Evolutionary conservation across 2,888 invertebrate species (phyloP), one percentile per base, ranked within the genome.

Genomic region (Agonopterix heracliana): DNA sequence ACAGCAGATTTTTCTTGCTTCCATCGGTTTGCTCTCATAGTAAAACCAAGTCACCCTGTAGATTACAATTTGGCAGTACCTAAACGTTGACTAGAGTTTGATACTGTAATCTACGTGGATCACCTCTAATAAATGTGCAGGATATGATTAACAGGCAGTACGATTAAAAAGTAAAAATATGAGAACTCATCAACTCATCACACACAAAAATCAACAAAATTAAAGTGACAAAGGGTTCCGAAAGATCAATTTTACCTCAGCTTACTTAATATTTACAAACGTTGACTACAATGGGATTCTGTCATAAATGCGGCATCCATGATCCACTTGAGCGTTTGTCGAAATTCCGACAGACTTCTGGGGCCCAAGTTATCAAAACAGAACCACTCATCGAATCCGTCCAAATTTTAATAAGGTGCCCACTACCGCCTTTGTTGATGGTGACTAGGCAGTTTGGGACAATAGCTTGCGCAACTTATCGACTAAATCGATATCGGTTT

Each of bases 391-490:
- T 84, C 82, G 78, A 67, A 74, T 74, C 78, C 78, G 76, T 81
- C 79, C 74, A 83, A 84, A 83, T 86, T 88, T 87, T 88, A 88
- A 88, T 88, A 87, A 87, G 88, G 81, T 84, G 78, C 80, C 84
- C 81, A 87, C 87, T 85, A 82, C 87, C 81, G 83, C 83, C 82
- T 86, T 88, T 87, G 87, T 86, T 74, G 64, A 64, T 56, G 60
- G 63, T 88, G 87, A 88, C 78, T 59, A 53, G 56, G 85, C 86
- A 81, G 74, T 78, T 86, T 81, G 63, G 70, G 69, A 88, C 87
- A 87, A 88, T 85, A 60, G 74, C 76, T 87, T 87, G 80, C 86
- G 84, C 87, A 88, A 87, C 77, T 86, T 87, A 87, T 87, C 85
- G 76, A 78, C 79, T 75, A 79, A 87, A 87, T 87, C 87, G 87